Percentiles rank a stretch among this genome's conserved stretches.
These are phyloP conservation scores for Sesamia inferens DNA, from an alignment of 2,888 invertebrate species.

Conservation along the genomic window DNA sequence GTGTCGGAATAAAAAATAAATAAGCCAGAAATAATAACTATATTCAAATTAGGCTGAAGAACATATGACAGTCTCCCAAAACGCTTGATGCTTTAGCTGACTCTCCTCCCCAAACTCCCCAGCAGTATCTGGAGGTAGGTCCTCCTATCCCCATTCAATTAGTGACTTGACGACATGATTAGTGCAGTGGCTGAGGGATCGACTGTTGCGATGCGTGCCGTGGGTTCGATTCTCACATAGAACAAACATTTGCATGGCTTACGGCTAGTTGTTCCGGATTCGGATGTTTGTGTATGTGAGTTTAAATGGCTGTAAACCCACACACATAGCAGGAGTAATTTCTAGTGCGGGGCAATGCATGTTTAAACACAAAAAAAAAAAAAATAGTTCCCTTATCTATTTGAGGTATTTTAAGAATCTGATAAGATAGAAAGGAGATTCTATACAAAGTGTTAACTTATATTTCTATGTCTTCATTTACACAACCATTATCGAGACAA, in stretches of 20 bases:
- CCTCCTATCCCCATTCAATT: neutral
- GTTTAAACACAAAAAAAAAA: too few relatives aligned
- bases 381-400: neutral
- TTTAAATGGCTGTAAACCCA: too few relatives aligned
- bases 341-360: too few relatives aligned
- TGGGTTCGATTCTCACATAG: too few relatives aligned
- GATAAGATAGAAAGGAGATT: neutral
- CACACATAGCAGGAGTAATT: too few relatives aligned
- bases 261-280: too few relatives aligned
- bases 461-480: neutral
- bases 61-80: neutral
- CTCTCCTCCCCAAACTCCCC: neutral
- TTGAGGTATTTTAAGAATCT: neutral
- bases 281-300: too few relatives aligned
- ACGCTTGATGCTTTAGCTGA: neutral
- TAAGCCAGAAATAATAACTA: neutral
- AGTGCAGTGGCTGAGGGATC: too few relatives aligned
- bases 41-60: neutral
- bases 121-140: neutral
- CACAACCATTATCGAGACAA: constrained; percentile 2
- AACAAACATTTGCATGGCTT: too few relatives aligned
- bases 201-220: too few relatives aligned
- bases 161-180: neutral
- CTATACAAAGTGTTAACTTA: neutral
- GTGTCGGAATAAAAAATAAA: neutral